A percentile compares a stretch with the other conserved stretches of the same genome.
Conservation (phyloP, 2,797 vertebrate genomes). For the Triplophysa bombifrons region DNA sequence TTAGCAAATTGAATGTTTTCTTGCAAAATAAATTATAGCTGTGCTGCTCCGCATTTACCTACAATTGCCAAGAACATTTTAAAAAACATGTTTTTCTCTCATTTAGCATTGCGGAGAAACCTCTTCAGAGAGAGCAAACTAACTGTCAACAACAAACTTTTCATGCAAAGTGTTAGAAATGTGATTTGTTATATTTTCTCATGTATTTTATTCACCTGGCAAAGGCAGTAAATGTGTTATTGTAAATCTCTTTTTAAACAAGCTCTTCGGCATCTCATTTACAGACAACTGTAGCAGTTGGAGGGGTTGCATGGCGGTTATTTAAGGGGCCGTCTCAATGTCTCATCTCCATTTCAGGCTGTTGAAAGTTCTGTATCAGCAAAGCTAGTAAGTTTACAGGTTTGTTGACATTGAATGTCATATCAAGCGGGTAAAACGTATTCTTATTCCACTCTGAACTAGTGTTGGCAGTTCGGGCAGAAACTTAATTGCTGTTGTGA, state of each 20-base stretch:
- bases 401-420: neutral
- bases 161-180: conserved; percentile 4
- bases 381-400: neutral
- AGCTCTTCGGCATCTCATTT: neutral
- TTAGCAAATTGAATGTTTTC: neutral
- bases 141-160: conserved; percentile 18
- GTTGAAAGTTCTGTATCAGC: neutral
- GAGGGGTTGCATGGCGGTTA: neutral
- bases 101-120: conserved; percentile 18
- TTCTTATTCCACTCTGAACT: neutral
- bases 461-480: neutral
- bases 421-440: neutral
- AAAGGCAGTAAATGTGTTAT: neutral
- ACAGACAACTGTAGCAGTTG: neutral
- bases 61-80: conserved; percentile 23
- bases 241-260: neutral
- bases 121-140: conserved; percentile 21
- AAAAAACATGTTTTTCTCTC: neutral
- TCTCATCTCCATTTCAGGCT: neutral
- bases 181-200: neutral
- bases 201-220: neutral
- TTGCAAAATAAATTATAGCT: neutral
- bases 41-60: neutral
- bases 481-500: neutral
- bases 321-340: neutral